These are phyloP conservation scores for Muntiacus reevesi DNA, from an alignment of 2,113 vertebrate genomes.

Conservation along the genomic window DNA sequence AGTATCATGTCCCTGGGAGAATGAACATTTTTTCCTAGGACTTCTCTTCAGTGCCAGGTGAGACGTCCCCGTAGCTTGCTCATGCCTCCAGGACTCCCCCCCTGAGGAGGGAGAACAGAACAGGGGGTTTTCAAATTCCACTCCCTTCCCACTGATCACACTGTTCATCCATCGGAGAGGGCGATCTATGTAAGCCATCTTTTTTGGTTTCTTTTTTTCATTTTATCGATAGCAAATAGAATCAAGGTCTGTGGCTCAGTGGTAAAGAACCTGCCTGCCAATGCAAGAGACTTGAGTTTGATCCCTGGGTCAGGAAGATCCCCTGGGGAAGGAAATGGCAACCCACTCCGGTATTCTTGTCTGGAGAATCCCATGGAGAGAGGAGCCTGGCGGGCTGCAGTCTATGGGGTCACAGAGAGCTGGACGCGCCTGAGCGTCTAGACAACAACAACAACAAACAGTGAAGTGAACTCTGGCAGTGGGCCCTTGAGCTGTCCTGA, in stretches of 20 bases:
- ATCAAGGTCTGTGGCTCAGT: not conserved
- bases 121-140: not conserved
- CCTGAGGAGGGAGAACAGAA: not conserved
- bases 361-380: not conserved
- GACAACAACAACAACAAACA: not conserved
- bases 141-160: not conserved
- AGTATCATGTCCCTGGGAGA: not conserved
- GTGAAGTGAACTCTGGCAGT: not conserved
- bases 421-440: not conserved
- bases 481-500: not conserved
- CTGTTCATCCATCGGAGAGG: not conserved
- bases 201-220: not conserved
- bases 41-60: not conserved
- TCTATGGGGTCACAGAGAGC: not conserved
- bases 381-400: not conserved
- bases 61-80: not conserved
- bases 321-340: not conserved
- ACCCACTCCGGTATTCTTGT: not conserved
- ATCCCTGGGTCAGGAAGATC: not conserved
- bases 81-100: not conserved
- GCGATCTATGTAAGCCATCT: fast-evolving
- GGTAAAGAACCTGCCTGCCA: not conserved
- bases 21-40: not conserved
- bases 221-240: not conserved
- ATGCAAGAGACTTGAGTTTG: not conserved